phyloP scores from a whole-genome alignment of 2,113 vertebrate species.

The Todiramphus chloris region DNA sequence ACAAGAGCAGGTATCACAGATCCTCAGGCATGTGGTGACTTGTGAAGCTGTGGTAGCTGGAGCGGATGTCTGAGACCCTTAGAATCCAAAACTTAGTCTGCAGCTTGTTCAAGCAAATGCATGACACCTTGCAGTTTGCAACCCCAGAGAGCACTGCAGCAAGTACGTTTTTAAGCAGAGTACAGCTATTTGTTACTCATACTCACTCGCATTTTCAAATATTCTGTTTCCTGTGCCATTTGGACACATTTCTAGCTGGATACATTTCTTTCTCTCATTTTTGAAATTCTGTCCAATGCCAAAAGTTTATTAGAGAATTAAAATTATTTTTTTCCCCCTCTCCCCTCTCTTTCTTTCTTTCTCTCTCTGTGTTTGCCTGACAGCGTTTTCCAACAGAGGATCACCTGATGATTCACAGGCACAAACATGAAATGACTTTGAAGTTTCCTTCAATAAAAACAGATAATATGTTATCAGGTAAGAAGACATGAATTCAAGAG shows the following conservation, averaged over 20 bases:
- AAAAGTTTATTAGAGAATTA: slow-evolving; percentile 66
- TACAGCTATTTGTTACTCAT: slow-evolving; percentile 11
- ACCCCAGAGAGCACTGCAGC: neutral
- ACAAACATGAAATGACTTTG: slow-evolving; percentile 99
- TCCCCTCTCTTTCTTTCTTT: neutral
- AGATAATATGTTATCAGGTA: slow-evolving; percentile 98
- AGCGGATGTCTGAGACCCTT: neutral
- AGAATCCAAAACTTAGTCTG: neutral
- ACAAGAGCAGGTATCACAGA: neutral
- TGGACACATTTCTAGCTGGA: slow-evolving; percentile 28
- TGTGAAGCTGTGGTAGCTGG: slow-evolving; percentile 20
- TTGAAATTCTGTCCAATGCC: slow-evolving; percentile 48
- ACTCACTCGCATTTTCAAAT: slow-evolving; percentile 22
- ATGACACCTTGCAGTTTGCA: neutral
- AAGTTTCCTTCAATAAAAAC: slow-evolving; percentile 99
- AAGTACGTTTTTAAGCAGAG: neutral
- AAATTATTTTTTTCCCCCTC: slow-evolving; percentile 20
- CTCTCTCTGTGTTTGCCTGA: slow-evolving; percentile 62
- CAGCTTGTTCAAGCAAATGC: neutral
- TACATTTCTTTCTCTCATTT: slow-evolving; percentile 49
- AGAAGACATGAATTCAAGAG: slow-evolving; percentile 64
- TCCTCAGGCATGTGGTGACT: slow-evolving; percentile 41
- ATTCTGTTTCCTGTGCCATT: slow-evolving; percentile 38
- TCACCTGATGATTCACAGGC: slow-evolving; percentile 99
- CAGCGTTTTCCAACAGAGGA: slow-evolving; percentile 98